Evolutionary conservation across 2,113 vertebrate species (phyloP).

Genomic region (Nycticorax nycticorax): DNA sequence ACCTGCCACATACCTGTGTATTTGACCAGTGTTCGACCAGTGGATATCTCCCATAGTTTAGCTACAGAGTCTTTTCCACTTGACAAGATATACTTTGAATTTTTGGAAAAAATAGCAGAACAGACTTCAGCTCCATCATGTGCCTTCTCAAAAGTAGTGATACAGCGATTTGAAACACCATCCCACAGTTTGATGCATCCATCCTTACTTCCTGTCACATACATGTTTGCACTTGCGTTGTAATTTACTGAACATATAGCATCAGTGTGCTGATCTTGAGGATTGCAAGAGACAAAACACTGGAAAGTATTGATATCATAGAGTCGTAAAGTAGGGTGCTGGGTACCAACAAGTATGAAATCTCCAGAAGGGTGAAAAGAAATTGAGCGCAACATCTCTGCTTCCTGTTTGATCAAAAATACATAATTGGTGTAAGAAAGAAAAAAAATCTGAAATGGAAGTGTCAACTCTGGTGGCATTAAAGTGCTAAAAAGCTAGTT

Average conservation of each 20-base stretch:
- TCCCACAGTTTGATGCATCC: slow-evolving; percentile 99
- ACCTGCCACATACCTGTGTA: slow-evolving; percentile 87
- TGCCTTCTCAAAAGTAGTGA: slow-evolving; percentile 94
- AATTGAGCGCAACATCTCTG: slow-evolving; percentile 96
- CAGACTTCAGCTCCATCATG: slow-evolving; percentile 96
- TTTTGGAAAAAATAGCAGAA: slow-evolving; percentile 96
- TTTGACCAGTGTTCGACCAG: slow-evolving; percentile 92
- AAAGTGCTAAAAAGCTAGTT: neutral
- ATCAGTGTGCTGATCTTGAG: slow-evolving; percentile 95
- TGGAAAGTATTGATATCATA: slow-evolving; percentile 98
- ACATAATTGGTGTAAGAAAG: neutral
- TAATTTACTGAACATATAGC: slow-evolving; percentile 94
- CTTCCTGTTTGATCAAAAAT: slow-evolving; percentile 80
- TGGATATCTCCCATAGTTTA: slow-evolving; percentile 98
- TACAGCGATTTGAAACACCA: slow-evolving; percentile 95
- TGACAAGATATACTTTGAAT: slow-evolving; percentile 97
- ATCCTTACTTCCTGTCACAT: slow-evolving; percentile 94
- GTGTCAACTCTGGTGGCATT: neutral
- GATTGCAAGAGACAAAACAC: slow-evolving; percentile 97
- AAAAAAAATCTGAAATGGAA: neutral
- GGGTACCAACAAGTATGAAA: slow-evolving; percentile 94
- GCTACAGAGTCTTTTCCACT: slow-evolving; percentile 98
- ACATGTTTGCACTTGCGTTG: slow-evolving; percentile 93
- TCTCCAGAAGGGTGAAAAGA: slow-evolving; percentile 97
- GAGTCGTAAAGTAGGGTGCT: slow-evolving; percentile 94